Conservation (phyloP, 2,113 vertebrate genomes). For the Cariama cristata region DNA sequence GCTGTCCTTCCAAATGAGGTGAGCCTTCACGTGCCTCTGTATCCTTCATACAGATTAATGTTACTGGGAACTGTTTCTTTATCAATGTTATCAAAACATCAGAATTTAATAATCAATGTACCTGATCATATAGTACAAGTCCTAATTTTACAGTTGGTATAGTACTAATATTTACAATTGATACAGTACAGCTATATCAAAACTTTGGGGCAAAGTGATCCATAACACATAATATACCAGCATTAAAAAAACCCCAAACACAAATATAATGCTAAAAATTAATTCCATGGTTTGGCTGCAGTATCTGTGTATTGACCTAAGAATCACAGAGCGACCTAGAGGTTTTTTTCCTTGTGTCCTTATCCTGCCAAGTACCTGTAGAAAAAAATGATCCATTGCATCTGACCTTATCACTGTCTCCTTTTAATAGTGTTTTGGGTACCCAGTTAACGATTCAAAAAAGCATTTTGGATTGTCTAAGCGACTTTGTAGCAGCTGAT, state of each 20-base stretch:
- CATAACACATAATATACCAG: neutral
- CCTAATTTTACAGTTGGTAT: neutral
- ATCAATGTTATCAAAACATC: neutral
- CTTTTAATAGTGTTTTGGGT: neutral
- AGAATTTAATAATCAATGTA: neutral
- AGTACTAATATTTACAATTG: neutral
- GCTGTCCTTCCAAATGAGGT: neutral
- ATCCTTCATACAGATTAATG: neutral
- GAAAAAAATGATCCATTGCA: neutral
- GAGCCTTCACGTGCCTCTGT: neutral
- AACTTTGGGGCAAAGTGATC: neutral
- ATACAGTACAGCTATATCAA: neutral
- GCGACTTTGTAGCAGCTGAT: neutral
- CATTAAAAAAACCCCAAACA: neutral
- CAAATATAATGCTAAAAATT: neutral
- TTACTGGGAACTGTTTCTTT: neutral
- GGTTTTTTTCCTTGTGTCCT: neutral
- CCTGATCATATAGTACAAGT: neutral
- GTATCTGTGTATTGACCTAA: neutral
- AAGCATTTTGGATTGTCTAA: neutral
- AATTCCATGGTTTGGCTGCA: neutral
- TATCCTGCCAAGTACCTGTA: neutral
- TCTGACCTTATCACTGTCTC: neutral
- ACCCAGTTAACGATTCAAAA: neutral
- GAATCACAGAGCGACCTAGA: neutral